phyloP scores from a whole-genome alignment of 2,113 vertebrate species.

The Agapornis roseicollis region DNA sequence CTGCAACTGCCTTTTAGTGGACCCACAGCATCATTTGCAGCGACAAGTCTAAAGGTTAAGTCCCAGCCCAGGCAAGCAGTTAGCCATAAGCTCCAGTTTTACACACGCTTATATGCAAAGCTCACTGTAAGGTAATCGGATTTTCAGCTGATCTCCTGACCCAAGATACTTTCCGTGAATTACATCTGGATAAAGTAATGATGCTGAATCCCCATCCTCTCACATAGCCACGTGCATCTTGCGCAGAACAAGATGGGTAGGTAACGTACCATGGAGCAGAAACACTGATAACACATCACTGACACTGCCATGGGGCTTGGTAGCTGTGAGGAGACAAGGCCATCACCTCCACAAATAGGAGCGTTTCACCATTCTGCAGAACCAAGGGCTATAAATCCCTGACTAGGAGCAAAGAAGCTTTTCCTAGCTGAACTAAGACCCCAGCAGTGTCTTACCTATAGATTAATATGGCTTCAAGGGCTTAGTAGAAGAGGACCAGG shows the following conservation, averaged over 20 bases:
- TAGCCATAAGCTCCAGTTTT: neutral
- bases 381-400: neutral
- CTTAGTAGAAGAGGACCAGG: neutral
- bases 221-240: neutral
- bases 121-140: neutral
- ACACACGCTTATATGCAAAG: neutral
- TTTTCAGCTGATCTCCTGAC: neutral
- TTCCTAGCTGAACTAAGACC: neutral
- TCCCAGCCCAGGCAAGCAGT: neutral
- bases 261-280: rapidly evolving
- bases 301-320: neutral
- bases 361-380: neutral
- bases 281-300: rapidly evolving
- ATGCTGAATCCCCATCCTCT: neutral
- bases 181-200: neutral
- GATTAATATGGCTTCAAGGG: neutral
- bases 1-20: neutral
- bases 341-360: neutral
- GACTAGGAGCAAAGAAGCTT: neutral
- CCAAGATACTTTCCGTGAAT: neutral
- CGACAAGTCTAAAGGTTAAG: neutral
- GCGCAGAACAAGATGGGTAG: neutral
- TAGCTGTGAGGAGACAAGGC: neutral
- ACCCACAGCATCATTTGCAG: neutral
- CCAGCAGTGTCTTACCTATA: neutral